A percentile compares a stretch with the other conserved stretches of the same genome.
Evolutionary conservation across 2,888 invertebrate genomes (phyloP).

Genomic region (Parascotia fuliginaria): DNA sequence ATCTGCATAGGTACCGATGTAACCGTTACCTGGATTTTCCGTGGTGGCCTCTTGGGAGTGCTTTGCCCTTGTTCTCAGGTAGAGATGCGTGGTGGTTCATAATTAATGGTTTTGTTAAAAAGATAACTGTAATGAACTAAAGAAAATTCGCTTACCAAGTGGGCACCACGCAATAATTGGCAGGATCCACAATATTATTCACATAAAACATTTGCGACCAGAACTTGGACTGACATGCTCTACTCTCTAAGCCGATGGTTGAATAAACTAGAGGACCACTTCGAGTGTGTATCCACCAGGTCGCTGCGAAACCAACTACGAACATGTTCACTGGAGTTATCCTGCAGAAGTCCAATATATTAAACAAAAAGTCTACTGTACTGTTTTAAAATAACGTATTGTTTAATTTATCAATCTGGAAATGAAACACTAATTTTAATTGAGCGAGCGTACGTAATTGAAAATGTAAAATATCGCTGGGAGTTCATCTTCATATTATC

Average conservation of each 20-base stretch:
- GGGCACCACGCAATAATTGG: conserved; percentile 16
- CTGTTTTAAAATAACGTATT: background rate
- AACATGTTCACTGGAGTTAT: conserved; percentile 26
- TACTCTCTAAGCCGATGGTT: conserved; percentile 16
- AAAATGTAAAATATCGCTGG: too few relatives aligned
- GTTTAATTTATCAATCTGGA: too few relatives aligned
- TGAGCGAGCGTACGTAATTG: too few relatives aligned
- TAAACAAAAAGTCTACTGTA: too few relatives aligned
- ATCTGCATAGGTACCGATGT: too few relatives aligned
- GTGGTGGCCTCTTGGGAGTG: too few relatives aligned
- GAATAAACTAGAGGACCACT: conserved; percentile 22
- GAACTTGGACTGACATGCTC: conserved; percentile 26
- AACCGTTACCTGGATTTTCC: too few relatives aligned
- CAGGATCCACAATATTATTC: conserved; percentile 19
- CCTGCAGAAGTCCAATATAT: conserved; percentile 18
- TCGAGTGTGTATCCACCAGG: conserved; percentile 24
- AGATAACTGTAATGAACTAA: background rate
- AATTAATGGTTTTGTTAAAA: too few relatives aligned
- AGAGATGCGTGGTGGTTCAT: too few relatives aligned
- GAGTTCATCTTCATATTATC: too few relatives aligned
- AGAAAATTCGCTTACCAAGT: conserved; percentile 22
- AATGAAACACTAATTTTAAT: too few relatives aligned
- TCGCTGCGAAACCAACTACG: conserved; percentile 23
- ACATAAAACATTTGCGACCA: conserved; percentile 29
- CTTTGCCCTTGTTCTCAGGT: too few relatives aligned